Evolutionary conservation across 2,113 vertebrate species (phyloP).

Genomic region (Piprites chloris): DNA sequence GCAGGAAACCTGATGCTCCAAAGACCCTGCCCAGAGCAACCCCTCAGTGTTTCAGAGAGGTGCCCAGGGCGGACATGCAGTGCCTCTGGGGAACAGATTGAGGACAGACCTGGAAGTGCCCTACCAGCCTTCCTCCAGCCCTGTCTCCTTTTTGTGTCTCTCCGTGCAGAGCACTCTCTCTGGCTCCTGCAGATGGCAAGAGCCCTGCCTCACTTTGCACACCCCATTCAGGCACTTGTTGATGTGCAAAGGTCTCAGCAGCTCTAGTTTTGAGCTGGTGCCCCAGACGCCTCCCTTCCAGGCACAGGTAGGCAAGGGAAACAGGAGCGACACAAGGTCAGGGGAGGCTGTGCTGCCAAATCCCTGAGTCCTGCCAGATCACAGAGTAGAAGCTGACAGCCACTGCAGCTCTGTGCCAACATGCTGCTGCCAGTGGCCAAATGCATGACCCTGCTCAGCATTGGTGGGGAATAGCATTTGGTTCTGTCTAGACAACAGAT

Average conservation of each 20-base stretch:
- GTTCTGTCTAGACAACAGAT: neutral
- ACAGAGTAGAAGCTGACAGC: neutral
- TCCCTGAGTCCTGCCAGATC: neutral
- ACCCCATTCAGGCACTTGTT: rapidly evolving
- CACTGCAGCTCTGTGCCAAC: neutral
- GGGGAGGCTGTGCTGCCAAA: neutral
- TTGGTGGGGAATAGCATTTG: neutral
- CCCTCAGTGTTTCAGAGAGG: neutral
- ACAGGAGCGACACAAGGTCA: rapidly evolving
- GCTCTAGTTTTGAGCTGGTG: neutral
- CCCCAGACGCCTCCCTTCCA: rapidly evolving
- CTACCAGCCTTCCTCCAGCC: neutral
- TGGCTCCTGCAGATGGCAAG: neutral
- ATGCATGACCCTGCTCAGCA: neutral
- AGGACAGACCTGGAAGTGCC: neutral
- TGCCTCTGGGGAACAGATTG: neutral
- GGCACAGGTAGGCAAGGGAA: neutral
- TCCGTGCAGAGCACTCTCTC: neutral
- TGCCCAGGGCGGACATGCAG: neutral
- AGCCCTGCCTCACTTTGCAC: neutral
- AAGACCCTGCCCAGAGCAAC: neutral
- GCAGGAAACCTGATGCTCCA: neutral
- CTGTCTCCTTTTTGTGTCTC: rapidly evolving
- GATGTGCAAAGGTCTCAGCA: neutral
- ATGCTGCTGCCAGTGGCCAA: neutral